Evolutionary conservation across 2,888 invertebrate species (phyloP), one percentile per base, ranked within the genome.

Genomic region (Xestia rhomboidea): DNA sequence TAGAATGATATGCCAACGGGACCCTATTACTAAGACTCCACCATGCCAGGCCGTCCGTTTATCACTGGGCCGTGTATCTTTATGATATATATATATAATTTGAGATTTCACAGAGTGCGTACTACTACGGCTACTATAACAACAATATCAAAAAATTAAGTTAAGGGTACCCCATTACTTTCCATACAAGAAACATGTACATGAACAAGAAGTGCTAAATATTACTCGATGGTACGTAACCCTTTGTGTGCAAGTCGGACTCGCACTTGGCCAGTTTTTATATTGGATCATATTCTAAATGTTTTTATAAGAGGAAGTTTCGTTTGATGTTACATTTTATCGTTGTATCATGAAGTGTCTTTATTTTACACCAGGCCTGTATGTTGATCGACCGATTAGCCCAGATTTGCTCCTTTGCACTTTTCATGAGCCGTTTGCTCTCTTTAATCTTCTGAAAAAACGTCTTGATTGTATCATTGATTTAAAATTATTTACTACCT

Each of bases 281-380:
- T 44, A 63, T 34, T 54, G 24, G 13, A 63, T 41, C 62, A 44
- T 76, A 24, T 64, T 51, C 24, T 3, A 24, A 38, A 34, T 24
- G 15, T 68, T 24, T 75, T 62, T 73, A 7, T 34, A 49, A 27
- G 68, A 2, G 21, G 21, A 8, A 66, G n/a, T 77, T 74, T 54
- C 70, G 41, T 84, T 84, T 84, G 85, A 84, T 85, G 71, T 68
- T 84, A 66, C 60, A 72, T 68, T 84, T 79, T 79, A 85, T 75
- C 41, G 69, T 13, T 34, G 38, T 68, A 64, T 46, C 68, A 68
- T 76, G 41, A 62, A 66, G 57, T 67, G 15, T 68, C 49, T 38
- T 49, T 60, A 73, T 60, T 46, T 24, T 67, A 63, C 54, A 21
- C 27, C 64, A 54, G 8, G n/a, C 62, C 1, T 73, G 30, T 49